Conservation (phyloP, 92 coral and sea anemone species). For the Zoanthus sociatus region DNA sequence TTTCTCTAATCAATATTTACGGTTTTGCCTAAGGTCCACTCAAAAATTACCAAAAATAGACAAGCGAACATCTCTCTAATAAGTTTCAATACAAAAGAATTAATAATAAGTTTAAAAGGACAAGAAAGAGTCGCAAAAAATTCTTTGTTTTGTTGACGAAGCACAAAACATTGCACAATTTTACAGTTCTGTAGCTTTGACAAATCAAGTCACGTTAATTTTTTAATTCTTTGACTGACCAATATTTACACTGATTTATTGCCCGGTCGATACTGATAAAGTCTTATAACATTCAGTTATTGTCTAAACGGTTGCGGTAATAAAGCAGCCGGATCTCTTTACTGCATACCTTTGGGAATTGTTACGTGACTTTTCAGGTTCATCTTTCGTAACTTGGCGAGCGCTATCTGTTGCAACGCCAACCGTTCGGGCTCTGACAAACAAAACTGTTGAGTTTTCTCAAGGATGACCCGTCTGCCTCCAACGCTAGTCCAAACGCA, state of each 20-base stretch:
- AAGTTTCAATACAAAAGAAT: not conserved
- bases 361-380: constrained; percentile 88
- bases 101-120: not conserved
- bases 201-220: constrained; percentile 25
- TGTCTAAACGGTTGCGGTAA: not conserved
- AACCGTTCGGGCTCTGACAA: constrained; percentile 90
- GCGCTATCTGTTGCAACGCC: constrained; percentile 91
- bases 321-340: not conserved
- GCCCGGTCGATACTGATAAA: constrained; percentile 13
- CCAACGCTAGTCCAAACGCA: constrained; percentile 91
- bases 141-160: not conserved
- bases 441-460: constrained; percentile 64
- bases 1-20: not conserved
- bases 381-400: constrained; percentile 83
- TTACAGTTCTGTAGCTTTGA: not conserved
- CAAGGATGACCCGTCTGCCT: constrained; percentile 80
- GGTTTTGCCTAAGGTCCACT: constrained; percentile 8
- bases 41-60: not conserved
- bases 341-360: constrained; percentile 86
- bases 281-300: not conserved
- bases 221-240: not conserved
- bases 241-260: constrained; percentile 29
- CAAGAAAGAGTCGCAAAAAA: not conserved
- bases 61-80: not conserved
- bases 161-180: not conserved